Evolutionary conservation across 2,113 vertebrate species (phyloP).

Genomic region (Corydoras sp.): DNA sequence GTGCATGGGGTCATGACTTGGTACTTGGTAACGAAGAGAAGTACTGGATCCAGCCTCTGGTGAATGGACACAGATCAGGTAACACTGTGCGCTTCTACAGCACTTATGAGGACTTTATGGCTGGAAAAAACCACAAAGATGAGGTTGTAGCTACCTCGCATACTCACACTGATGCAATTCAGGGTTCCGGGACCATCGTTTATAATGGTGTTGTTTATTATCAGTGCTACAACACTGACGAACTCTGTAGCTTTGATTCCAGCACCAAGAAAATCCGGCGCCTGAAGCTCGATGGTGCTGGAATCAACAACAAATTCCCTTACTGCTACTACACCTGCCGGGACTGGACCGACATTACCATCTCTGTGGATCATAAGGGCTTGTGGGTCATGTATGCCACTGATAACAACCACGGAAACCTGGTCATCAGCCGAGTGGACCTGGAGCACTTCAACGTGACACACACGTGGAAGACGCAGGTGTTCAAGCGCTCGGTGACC

Average conservation of each 20-base stretch:
- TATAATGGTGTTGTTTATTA: constrained; percentile 74
- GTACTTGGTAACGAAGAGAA: constrained; percentile 34
- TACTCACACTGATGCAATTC: constrained; percentile 44
- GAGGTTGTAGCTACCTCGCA: constrained; percentile 27
- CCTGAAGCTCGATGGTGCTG: constrained; percentile 60
- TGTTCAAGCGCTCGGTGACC: constrained; percentile 68
- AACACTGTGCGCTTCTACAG: constrained; percentile 63
- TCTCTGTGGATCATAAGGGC: constrained; percentile 63
- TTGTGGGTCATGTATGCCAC: constrained; percentile 68
- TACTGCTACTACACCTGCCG: constrained; percentile 71
- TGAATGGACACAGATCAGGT: constrained; percentile 50
- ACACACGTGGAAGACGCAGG: constrained; percentile 75
- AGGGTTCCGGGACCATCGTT: constrained; percentile 70
- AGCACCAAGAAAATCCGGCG: constrained; percentile 39
- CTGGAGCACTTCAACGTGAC: constrained; percentile 32
- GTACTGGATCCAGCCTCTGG: constrained; percentile 78
- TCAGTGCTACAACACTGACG: constrained; percentile 50
- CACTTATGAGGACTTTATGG: constrained; percentile 70
- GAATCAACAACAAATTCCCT: constrained; percentile 74
- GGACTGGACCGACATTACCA: constrained; percentile 65
- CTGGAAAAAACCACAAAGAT: constrained; percentile 47
- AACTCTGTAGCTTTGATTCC: constrained; percentile 61
- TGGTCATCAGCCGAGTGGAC: constrained; percentile 56
- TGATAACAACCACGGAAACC: constrained; percentile 58
- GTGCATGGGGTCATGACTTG: constrained; percentile 79